phyloP scores from a whole-genome alignment of 2,888 invertebrate genomes.

The Pollenia griseotomentosa region DNA sequence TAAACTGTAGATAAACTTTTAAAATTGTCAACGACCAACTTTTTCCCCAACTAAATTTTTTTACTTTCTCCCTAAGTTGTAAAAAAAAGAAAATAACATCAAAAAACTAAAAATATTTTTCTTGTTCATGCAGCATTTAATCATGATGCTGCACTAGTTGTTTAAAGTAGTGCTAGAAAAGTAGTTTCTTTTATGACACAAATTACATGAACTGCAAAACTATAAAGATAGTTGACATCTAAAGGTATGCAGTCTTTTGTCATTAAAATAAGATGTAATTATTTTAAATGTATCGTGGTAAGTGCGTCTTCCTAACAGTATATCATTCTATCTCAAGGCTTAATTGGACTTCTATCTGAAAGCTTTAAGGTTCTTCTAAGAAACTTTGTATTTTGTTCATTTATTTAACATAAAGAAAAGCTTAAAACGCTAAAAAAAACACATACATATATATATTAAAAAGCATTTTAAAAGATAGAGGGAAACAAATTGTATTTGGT shows the following conservation, averaged over 20 bases:
- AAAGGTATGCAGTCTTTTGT: not conserved
- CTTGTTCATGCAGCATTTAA: slow-evolving; percentile 7
- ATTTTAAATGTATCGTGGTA: too few relatives aligned
- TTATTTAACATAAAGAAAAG: too few relatives aligned
- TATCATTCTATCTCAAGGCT: too few relatives aligned
- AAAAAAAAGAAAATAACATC: not conserved
- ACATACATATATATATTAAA: too few relatives aligned
- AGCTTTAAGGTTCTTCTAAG: too few relatives aligned
- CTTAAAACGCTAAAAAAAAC: too few relatives aligned
- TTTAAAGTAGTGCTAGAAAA: not conserved
- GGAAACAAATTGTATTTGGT: too few relatives aligned
- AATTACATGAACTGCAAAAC: slow-evolving; percentile 15
- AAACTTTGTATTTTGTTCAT: too few relatives aligned
- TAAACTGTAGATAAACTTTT: slow-evolving; percentile 5
- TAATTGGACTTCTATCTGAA: too few relatives aligned
- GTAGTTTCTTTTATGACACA: slow-evolving; percentile 16
- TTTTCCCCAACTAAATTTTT: not conserved
- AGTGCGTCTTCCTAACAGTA: too few relatives aligned
- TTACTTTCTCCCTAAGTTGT: not conserved
- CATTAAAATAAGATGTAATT: too few relatives aligned
- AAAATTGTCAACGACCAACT: slow-evolving; percentile 49
- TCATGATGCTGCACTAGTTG: slow-evolving; percentile 18
- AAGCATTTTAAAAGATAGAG: too few relatives aligned
- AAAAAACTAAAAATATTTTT: not conserved
- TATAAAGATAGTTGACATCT: not conserved